Conservation (phyloP, 2,113 vertebrate genomes). For the Paedocypris sp. region DNA sequence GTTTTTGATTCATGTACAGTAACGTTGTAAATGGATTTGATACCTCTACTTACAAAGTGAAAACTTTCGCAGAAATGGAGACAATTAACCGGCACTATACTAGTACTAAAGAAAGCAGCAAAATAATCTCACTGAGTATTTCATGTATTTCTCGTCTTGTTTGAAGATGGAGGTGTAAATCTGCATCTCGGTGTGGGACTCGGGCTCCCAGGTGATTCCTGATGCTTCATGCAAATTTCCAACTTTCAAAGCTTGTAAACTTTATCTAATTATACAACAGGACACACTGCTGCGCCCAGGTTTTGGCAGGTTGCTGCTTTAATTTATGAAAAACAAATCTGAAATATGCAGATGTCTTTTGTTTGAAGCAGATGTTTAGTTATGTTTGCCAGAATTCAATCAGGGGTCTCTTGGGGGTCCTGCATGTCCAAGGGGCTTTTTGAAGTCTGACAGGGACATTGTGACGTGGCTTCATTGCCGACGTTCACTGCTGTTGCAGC, state of each 20-base stretch:
- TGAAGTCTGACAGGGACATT: slow-evolving; percentile 63
- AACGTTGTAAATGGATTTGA: too few species aligned
- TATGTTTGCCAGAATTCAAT: slow-evolving; percentile 93
- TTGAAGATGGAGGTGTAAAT: slow-evolving; percentile 31
- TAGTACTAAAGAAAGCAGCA: too few species aligned
- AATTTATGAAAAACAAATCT: slow-evolving; percentile 99
- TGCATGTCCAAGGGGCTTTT: slow-evolving; percentile 66
- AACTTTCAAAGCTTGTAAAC: slow-evolving; percentile 96
- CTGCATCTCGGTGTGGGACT: slow-evolving; percentile 27
- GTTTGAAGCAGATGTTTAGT: slow-evolving; percentile 99
- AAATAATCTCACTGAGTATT: neutral
- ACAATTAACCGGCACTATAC: too few species aligned
- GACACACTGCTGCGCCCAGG: slow-evolving; percentile 76
- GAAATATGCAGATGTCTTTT: slow-evolving; percentile 99
- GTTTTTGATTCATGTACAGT: too few species aligned
- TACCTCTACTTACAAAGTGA: too few species aligned
- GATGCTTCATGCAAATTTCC: slow-evolving; percentile 72
- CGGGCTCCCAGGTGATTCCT: slow-evolving; percentile 68
- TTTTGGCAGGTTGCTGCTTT: slow-evolving; percentile 94
- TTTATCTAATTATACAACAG: slow-evolving; percentile 88
- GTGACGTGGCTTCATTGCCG: slow-evolving; percentile 35
- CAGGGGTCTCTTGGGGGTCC: slow-evolving; percentile 72
- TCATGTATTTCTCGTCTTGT: neutral
- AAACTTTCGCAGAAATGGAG: too few species aligned
- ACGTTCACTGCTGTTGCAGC: slow-evolving; percentile 17